phyloP scores from a whole-genome alignment of 2,888 invertebrate species.

The Phengaris alcon region DNA sequence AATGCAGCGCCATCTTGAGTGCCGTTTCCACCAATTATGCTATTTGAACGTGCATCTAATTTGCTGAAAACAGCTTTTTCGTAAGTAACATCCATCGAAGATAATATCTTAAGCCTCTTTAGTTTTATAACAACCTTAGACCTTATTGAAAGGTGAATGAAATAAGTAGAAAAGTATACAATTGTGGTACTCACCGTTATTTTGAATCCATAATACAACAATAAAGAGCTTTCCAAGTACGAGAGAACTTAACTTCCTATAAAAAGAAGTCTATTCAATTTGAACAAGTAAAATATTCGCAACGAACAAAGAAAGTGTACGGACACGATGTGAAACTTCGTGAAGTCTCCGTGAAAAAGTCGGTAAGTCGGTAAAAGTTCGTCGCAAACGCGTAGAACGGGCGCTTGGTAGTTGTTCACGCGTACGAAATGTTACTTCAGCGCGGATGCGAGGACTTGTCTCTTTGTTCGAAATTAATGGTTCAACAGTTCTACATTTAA shows the following conservation, averaged over 20 bases:
- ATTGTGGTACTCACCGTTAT: neutral
- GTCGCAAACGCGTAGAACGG: slow-evolving; percentile 34
- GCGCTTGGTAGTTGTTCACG: slow-evolving; percentile 37
- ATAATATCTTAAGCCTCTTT: too few relatives aligned
- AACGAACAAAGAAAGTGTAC: slow-evolving; percentile 32
- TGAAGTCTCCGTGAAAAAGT: slow-evolving; percentile 34
- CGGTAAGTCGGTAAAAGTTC: slow-evolving; percentile 35
- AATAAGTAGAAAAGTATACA: neutral
- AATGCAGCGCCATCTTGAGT: too few relatives aligned
- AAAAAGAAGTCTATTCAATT: slow-evolving; percentile 25
- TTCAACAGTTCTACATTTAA: neutral
- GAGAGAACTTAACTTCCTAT: neutral
- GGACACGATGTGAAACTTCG: slow-evolving; percentile 33
- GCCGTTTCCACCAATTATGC: too few relatives aligned
- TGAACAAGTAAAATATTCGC: slow-evolving; percentile 22
- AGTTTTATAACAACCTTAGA: too few relatives aligned
- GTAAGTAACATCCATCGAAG: too few relatives aligned
- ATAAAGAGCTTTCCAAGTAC: neutral
- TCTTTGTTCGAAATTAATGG: slow-evolving; percentile 30
- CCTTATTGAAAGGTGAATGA: neutral
- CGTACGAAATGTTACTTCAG: slow-evolving; percentile 39
- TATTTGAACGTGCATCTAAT: too few relatives aligned
- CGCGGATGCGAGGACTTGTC: slow-evolving; percentile 34
- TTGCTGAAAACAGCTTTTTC: too few relatives aligned
- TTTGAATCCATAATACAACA: neutral